Evolutionary conservation across 2,888 invertebrate species (phyloP).

Genomic region (Napeogenes sylphis): DNA sequence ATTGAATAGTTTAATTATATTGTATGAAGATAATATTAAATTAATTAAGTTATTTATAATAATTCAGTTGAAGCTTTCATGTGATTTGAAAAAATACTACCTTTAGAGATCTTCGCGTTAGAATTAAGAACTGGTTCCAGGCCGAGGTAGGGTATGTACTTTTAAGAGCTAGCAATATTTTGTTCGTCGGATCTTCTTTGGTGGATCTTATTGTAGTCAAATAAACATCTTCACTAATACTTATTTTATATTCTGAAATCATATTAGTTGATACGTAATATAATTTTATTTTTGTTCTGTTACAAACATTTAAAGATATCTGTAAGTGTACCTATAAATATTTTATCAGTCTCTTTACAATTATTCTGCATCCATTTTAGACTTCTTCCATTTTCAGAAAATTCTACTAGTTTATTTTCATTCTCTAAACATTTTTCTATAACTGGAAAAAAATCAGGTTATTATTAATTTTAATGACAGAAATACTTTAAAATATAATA

Average conservation of each 20-base stretch:
- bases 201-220: constrained; percentile 61
- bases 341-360: constrained; percentile 55
- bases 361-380: constrained; percentile 52
- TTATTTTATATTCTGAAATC: constrained; percentile 50
- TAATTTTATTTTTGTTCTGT: too few species aligned
- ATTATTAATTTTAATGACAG: background rate
- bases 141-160: constrained; percentile 64
- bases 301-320: background rate
- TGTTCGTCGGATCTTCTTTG: constrained; percentile 61
- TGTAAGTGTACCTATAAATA: constrained; percentile 49
- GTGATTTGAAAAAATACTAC: constrained; percentile 35
- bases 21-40: too few species aligned
- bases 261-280: constrained; percentile 15
- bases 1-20: too few species aligned
- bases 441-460: constrained; percentile 50
- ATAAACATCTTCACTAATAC: constrained; percentile 51
- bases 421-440: constrained; percentile 63
- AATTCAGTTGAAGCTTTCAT: too few species aligned
- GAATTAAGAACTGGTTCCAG: constrained; percentile 64
- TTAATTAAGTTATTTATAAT: too few species aligned
- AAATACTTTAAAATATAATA: background rate
- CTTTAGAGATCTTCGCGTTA: constrained; percentile 62
- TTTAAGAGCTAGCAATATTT: constrained; percentile 62
- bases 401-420: constrained; percentile 48
- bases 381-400: constrained; percentile 58